Percentiles rank a stretch among this genome's conserved stretches.
Conservation (phyloP, 2,888 invertebrate species). For the Phaedon cochleariae region DNA sequence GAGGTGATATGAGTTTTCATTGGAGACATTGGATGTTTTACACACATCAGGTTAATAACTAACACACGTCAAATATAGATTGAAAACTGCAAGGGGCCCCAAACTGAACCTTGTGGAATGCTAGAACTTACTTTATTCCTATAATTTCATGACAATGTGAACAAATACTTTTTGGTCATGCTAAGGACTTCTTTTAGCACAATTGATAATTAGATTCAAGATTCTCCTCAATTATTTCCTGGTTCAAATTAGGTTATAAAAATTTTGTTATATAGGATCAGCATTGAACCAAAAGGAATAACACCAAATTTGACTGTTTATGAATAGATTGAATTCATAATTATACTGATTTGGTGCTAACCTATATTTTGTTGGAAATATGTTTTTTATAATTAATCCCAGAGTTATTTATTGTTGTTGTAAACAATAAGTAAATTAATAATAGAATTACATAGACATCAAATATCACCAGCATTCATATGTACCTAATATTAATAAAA, state of each 20-base stretch:
- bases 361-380: conserved; percentile 22
- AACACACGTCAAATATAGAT: no score
- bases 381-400: conserved; percentile 35
- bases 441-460: conserved; percentile 22
- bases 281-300: background rate
- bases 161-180: no score
- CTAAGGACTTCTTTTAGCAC: no score
- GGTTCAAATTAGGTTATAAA: background rate
- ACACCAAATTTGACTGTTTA: background rate
- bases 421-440: conserved; percentile 19
- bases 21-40: no score
- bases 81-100: no score
- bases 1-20: no score
- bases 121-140: no score
- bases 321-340: background rate
- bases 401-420: conserved; percentile 41
- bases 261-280: background rate
- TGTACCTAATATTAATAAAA: background rate
- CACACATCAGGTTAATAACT: no score
- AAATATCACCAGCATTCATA: conserved; percentile 21
- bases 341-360: conserved; percentile 21
- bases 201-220: no score
- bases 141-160: no score
- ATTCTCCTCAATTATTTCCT: conserved; percentile 41
- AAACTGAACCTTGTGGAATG: no score